A percentile compares a stretch with the other conserved stretches of the same genome.
Conservation (phyloP, 2,113 vertebrate genomes). For the Polypterus senegalus region DNA sequence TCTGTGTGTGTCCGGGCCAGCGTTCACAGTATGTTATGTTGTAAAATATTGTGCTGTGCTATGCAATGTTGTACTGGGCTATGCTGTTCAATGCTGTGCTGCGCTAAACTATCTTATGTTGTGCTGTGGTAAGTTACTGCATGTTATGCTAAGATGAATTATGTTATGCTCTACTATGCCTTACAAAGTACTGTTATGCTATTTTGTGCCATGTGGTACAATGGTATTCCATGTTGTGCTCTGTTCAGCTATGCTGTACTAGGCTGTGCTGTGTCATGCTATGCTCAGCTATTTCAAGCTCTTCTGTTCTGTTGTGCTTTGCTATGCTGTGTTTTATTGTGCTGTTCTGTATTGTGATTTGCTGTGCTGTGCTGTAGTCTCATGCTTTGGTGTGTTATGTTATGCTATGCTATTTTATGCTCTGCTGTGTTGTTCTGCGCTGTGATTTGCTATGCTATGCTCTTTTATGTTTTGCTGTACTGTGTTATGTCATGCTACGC, state of each 20-base stretch:
- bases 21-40: too few species aligned
- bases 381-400: neutral
- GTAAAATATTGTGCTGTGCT: neutral
- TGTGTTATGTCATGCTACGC: neutral
- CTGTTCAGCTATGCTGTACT: neutral
- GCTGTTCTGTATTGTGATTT: neutral
- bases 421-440: neutral
- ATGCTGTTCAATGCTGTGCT: neutral
- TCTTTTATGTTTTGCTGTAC: neutral
- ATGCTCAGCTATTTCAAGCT: neutral
- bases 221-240: neutral
- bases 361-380: too few species aligned
- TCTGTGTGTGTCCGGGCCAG: too few species aligned
- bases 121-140: neutral
- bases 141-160: too few species aligned
- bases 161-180: neutral
- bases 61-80: neutral
- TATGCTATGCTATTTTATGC: too few species aligned
- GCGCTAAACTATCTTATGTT: neutral
- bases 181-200: neutral
- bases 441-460: neutral
- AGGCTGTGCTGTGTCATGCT: neutral
- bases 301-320: neutral
- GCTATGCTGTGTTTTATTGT: neutral
- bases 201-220: too few species aligned